These are phyloP conservation scores for Cheilosia soror DNA, from an alignment of 2,888 invertebrate species.

Conservation along the genomic window DNA sequence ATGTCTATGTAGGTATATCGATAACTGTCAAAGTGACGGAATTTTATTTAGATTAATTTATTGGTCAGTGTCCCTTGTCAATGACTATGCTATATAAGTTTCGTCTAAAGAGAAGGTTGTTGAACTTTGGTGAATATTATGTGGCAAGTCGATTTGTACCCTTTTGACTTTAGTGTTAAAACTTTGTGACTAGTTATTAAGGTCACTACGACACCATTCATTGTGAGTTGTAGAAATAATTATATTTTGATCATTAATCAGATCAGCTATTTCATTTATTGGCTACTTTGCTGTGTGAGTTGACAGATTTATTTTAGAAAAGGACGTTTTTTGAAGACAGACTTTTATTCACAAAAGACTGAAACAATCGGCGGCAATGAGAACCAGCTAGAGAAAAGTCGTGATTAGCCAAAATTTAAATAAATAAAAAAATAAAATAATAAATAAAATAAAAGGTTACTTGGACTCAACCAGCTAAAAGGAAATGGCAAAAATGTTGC, in stretches of 20 bases:
- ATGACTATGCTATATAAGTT: background rate
- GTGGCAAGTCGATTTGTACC: constrained; percentile 50
- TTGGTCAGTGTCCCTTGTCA: constrained; percentile 13
- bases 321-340: background rate
- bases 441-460: too few species aligned
- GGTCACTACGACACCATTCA: constrained; percentile 24
- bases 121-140: constrained; percentile 11
- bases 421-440: too few species aligned
- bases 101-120: constrained; percentile 20
- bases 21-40: constrained; percentile 26
- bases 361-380: too few species aligned
- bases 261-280: constrained; percentile 5
- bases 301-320: constrained; percentile 11
- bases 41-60: background rate
- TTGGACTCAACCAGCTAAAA: too few species aligned
- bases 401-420: too few species aligned
- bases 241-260: constrained; percentile 13
- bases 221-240: background rate
- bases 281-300: background rate
- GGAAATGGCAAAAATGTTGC: too few species aligned
- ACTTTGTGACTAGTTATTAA: constrained; percentile 47
- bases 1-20: background rate
- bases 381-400: too few species aligned
- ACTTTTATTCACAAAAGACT: background rate
- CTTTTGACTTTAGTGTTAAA: constrained; percentile 10